Conservation (phyloP, 2,888 invertebrate genomes). For the Alentia gelatinosa region DNA sequence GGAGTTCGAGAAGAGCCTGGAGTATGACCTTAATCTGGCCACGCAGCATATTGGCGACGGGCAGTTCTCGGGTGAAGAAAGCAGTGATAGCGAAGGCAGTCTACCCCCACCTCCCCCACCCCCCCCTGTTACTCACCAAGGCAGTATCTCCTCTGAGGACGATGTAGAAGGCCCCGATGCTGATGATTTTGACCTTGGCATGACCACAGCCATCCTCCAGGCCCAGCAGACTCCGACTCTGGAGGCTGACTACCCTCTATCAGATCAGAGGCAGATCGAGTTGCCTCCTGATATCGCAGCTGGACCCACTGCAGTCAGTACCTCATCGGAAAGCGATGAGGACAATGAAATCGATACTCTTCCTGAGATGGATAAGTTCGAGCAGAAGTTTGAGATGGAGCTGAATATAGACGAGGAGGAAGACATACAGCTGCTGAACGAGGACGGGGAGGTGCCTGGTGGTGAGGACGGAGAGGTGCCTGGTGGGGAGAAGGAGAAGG, state of each 20-base stretch:
- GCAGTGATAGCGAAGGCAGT: background rate
- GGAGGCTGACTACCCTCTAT: background rate
- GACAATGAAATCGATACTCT: slow-evolving; percentile 30
- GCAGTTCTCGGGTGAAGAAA: slow-evolving; percentile 48
- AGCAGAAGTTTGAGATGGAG: slow-evolving; percentile 53
- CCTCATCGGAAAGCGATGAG: slow-evolving; percentile 18
- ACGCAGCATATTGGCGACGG: slow-evolving; percentile 17
- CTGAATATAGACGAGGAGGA: slow-evolving; percentile 46
- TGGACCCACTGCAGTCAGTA: background rate
- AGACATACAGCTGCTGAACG: slow-evolving; percentile 59
- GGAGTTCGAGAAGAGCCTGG: slow-evolving; percentile 38
- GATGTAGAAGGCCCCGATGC: slow-evolving; percentile 46
- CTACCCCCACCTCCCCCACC: slow-evolving; percentile 54
- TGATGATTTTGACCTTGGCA: slow-evolving; percentile 19
- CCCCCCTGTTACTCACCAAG: slow-evolving; percentile 41
- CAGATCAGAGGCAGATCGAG: background rate
- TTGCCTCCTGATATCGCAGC: slow-evolving; percentile 1
- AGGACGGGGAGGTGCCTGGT: slow-evolving; percentile 59
- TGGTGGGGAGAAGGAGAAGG: slow-evolving; percentile 60
- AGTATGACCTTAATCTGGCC: slow-evolving; percentile 40
- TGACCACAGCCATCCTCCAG: slow-evolving; percentile 14
- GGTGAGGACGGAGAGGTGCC: slow-evolving; percentile 56
- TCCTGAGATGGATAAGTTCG: slow-evolving; percentile 46
- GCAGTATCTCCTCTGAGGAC: slow-evolving; percentile 44
- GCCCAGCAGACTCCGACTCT: background rate